These are phyloP conservation scores for Pyxicephalus adspersus DNA, from an alignment of 2,113 vertebrate species.

Conservation along the genomic window DNA sequence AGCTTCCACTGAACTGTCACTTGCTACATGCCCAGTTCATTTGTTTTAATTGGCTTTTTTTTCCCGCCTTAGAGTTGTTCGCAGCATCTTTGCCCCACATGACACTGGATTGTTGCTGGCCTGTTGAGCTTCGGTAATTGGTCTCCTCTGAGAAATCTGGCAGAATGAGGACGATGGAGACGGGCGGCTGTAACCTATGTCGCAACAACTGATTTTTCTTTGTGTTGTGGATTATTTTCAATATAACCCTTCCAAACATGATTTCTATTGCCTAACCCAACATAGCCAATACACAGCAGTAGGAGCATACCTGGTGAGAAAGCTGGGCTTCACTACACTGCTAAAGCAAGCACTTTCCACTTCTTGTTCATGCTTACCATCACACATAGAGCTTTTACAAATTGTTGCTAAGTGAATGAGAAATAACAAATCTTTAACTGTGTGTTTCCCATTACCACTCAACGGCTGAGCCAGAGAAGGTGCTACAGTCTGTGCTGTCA, in stretches of 20 bases:
- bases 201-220: neutral
- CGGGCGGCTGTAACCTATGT: neutral
- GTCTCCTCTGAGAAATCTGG: conserved; percentile 49
- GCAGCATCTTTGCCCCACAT: neutral
- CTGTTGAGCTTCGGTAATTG: conserved; percentile 40
- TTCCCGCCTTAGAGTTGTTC: conserved; percentile 1
- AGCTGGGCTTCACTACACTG: too few species aligned
- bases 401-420: too few species aligned
- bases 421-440: too few species aligned
- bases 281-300: too few species aligned
- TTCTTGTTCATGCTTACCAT: too few species aligned
- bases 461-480: too few species aligned
- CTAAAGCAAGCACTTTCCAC: too few species aligned
- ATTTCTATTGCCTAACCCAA: neutral
- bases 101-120: conserved; percentile 11
- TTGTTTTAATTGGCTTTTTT: conserved; percentile 41
- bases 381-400: too few species aligned
- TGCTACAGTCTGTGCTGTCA: too few species aligned
- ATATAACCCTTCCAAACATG: neutral
- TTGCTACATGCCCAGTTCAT: neutral
- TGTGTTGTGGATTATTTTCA: neutral
- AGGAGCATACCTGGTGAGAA: too few species aligned
- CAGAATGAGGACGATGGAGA: conserved; percentile 27
- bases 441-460: too few species aligned
- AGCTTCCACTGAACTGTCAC: neutral